Evolutionary conservation across 2,888 invertebrate species (phyloP).

Genomic region (Lycaena phlaeas): DNA sequence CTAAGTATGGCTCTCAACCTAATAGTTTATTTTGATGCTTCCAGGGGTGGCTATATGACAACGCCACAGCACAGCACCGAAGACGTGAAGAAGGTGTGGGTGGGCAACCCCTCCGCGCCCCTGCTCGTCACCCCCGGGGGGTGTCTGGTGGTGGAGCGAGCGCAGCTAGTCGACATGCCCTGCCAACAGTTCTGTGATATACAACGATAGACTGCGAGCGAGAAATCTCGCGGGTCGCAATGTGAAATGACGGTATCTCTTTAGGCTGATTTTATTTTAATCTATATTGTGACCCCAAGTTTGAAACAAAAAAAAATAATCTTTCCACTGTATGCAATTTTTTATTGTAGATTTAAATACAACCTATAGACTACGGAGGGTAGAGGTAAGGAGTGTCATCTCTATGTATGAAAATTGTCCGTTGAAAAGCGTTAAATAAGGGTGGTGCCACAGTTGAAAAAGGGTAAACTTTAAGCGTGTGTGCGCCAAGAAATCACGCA

Average conservation of each 20-base stretch:
- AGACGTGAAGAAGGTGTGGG: constrained; percentile 67
- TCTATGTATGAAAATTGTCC: too few species aligned
- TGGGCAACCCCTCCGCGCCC: constrained; percentile 48
- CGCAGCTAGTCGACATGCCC: constrained; percentile 45
- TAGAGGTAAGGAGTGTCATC: too few species aligned
- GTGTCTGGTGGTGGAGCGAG: constrained; percentile 57
- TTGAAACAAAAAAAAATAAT: too few species aligned
- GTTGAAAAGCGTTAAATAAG: too few species aligned
- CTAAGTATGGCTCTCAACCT: too few species aligned
- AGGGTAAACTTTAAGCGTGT: too few species aligned
- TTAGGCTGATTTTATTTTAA: neutral
- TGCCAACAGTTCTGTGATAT: constrained; percentile 56
- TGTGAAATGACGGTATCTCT: constrained; percentile 25
- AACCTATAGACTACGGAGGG: too few species aligned
- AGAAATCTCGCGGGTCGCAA: constrained; percentile 40
- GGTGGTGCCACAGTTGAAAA: too few species aligned
- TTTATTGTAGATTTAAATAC: too few species aligned
- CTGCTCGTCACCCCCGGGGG: constrained; percentile 54
- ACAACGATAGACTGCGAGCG: constrained; percentile 45
- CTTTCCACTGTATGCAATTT: too few species aligned
- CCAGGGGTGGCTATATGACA: constrained; percentile 62
- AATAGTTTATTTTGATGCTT: constrained; percentile 25
- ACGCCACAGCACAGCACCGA: constrained; percentile 47
- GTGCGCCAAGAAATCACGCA: too few species aligned
- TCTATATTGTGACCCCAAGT: too few species aligned